phyloP scores from a whole-genome alignment of 2,113 vertebrate species.

The Oryzias javanicus region DNA sequence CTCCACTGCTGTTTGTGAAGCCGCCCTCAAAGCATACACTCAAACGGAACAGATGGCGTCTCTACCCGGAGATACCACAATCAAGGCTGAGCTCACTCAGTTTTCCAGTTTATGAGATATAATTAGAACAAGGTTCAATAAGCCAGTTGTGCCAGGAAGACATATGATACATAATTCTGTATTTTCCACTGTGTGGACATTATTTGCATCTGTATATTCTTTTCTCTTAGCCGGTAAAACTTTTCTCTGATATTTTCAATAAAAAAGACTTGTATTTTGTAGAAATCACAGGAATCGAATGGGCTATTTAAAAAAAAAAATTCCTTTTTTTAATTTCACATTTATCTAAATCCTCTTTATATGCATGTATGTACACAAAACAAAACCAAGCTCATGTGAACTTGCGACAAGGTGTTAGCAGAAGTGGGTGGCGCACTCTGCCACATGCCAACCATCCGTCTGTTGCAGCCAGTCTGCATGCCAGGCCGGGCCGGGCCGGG shows the following conservation, averaged over 20 bases:
- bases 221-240: no score
- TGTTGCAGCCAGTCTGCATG: conserved; percentile 44
- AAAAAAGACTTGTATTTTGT: no score
- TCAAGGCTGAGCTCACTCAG: conserved; percentile 45
- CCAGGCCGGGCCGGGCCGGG: not conserved
- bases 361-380: not conserved
- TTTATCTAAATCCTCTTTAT: not conserved
- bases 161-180: conserved; percentile 8
- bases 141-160: conserved; percentile 29
- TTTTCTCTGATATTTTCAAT: no score
- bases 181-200: not conserved
- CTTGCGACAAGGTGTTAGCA: conserved; percentile 49
- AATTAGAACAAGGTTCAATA: conserved; percentile 44
- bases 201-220: no score
- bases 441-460: conserved; percentile 65
- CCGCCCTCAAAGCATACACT: conserved; percentile 70
- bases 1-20: conserved; percentile 65
- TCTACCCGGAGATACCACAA: conserved; percentile 56
- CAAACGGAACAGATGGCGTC: conserved; percentile 74
- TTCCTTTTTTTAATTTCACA: conserved; percentile 6
- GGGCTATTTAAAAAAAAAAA: not conserved
- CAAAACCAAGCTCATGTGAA: conserved; percentile 14
- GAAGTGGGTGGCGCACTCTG: conserved; percentile 60
- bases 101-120: conserved; percentile 37
- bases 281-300: no score